Conservation (phyloP, 1,140 invertebrate species). For the Penaeus chinensis region DNA sequence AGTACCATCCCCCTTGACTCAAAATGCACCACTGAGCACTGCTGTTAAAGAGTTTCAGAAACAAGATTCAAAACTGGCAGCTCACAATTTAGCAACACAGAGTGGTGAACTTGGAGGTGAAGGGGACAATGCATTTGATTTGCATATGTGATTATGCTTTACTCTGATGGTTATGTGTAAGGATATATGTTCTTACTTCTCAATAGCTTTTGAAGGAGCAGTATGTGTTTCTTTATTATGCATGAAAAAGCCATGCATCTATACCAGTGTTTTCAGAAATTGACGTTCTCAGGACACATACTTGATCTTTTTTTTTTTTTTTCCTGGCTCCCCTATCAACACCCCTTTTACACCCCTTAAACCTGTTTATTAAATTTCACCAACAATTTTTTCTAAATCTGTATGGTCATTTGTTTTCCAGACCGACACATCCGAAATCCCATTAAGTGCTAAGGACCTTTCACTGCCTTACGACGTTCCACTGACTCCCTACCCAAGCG, state of each 20-base stretch:
- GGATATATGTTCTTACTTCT: too few relatives aligned
- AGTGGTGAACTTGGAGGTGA: too few relatives aligned
- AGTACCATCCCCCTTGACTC: too few relatives aligned
- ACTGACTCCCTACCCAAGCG: constrained; percentile 74
- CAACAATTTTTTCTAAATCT: background rate
- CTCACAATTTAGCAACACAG: too few relatives aligned
- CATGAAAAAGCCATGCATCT: background rate
- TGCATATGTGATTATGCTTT: too few relatives aligned
- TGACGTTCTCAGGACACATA: background rate
- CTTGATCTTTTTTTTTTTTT: background rate
- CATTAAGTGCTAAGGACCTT: constrained; percentile 68
- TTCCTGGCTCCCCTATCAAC: background rate
- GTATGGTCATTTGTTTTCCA: background rate
- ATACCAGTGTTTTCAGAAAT: too few relatives aligned
- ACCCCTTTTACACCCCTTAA: background rate
- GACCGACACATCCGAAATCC: constrained; percentile 24
- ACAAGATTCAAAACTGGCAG: too few relatives aligned
- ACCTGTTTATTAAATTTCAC: background rate
- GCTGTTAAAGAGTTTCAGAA: too few relatives aligned
- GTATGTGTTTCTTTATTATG: background rate
- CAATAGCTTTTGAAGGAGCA: too few relatives aligned
- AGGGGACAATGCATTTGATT: too few relatives aligned
- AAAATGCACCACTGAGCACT: too few relatives aligned
- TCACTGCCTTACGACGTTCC: constrained; percentile 85
- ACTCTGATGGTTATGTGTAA: too few relatives aligned